Evolutionary conservation across 2,113 vertebrate species (phyloP).

Genomic region (Urocynchramus pylzowi): DNA sequence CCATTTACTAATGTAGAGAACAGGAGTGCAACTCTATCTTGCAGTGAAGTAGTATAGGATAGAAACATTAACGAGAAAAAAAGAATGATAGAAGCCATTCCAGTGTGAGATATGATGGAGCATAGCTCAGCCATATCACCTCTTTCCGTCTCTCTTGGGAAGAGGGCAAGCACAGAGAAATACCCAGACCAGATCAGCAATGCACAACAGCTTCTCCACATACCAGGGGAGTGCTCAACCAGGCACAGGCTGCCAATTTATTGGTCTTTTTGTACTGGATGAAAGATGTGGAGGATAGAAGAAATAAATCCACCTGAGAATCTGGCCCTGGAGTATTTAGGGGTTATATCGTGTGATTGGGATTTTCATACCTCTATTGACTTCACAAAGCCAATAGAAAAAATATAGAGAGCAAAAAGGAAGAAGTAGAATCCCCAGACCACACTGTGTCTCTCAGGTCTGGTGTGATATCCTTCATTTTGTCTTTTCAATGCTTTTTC

Average conservation of each 20-base stretch:
- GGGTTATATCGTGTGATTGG: background rate
- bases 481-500: background rate
- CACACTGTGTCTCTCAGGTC: background rate
- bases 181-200: background rate
- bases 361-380: background rate
- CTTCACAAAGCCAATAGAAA: background rate
- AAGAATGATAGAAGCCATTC: background rate
- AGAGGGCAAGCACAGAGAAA: background rate
- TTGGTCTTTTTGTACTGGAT: background rate
- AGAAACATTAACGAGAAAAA: background rate
- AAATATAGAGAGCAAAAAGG: background rate
- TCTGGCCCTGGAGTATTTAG: background rate
- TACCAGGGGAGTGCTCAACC: background rate
- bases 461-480: background rate
- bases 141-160: background rate
- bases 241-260: background rate
- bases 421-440: background rate
- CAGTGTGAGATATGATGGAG: background rate
- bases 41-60: background rate
- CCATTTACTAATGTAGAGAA: background rate
- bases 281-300: background rate
- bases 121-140: accelerated
- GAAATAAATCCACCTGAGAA: background rate
- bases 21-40: background rate
- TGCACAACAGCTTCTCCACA: background rate